Base-by-base conservation (phyloP, 2,113 vertebrate species). In the Sigmodon hispidus region DNA sequence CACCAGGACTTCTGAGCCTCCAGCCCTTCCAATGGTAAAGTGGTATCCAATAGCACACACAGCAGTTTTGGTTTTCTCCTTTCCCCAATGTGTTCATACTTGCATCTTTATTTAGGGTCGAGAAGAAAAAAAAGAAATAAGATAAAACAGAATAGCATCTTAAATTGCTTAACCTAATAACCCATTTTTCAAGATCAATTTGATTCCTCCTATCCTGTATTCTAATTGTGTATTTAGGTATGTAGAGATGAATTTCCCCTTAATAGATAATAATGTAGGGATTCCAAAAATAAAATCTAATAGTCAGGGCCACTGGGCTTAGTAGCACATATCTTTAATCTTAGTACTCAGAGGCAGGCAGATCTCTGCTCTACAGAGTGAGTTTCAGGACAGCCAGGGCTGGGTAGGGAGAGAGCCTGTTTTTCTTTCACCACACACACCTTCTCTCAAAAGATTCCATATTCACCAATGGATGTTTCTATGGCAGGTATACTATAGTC, bases 231-330 rank as follows among this genome's bases (percentile, higher is more conserved):
- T 77, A 5, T 73, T 94, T 94, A 45, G 26, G 91, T 29, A n/a
- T 67, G 40, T 55, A 3, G 89, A 24, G 19, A 84, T 75, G 4
- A 15, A 12, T 2, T 84, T 94, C 16, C 17, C 8, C 19, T 57
- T 80, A 80, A 36, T 13, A 94, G 48, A 87, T 77, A 70, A 80
- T 21, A 84, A 13, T 40, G 7, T 81, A 34, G 26, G 11, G 26
- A 92, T 90, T 95, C 40, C 29, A 96, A 95, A 94, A 87, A 26
- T 86, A n/a, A 95, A 90, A 21, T 31, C 7, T 17, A 83, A 43
- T 59, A 81, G 24, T 80, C 59, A 81, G 21, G 55, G 52, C 21
- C 21, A 81, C 79, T 21, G 22, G 26, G 17, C 26, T 3, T 84
- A 59, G 59, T 21, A 11, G 7, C 40, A 59, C 22, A 43, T 5